Evolutionary conservation across 2,113 vertebrate genomes (phyloP).

Genomic region (Melanostigma gelatinosum): DNA sequence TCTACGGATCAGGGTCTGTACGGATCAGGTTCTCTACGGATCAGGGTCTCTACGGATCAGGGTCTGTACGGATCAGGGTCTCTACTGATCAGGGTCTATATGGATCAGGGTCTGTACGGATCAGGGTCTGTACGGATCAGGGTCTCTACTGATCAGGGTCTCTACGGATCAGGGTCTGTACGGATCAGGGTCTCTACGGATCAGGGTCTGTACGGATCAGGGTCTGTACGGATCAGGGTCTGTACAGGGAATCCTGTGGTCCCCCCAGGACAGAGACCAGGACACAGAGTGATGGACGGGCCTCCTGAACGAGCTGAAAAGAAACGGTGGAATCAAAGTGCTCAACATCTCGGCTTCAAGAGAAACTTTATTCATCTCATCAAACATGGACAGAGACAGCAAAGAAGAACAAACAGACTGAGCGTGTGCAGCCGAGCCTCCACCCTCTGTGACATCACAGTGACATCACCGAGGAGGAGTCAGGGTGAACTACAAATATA

Average conservation of each 20-base stretch:
- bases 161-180: not conserved
- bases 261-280: not conserved
- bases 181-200: not conserved
- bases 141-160: too few relatives aligned
- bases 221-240: not conserved
- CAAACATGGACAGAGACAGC: conserved; percentile 48
- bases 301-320: too few relatives aligned
- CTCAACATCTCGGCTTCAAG: not conserved
- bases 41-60: not conserved
- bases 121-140: too few relatives aligned
- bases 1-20: too few relatives aligned
- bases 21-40: too few relatives aligned
- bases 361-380: conserved; percentile 61
- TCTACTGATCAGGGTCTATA: too few relatives aligned
- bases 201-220: too few relatives aligned
- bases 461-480: conserved; percentile 63
- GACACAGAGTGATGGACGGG: not conserved
- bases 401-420: conserved; percentile 19
- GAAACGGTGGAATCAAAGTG: too few relatives aligned
- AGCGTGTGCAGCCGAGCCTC: not conserved
- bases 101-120: not conserved
- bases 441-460: not conserved
- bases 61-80: too few relatives aligned
- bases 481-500: conserved; percentile 39
- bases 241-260: too few relatives aligned